Evolutionary conservation across 2,888 invertebrate species (phyloP).

Genomic region (Camponotus fellah): DNA sequence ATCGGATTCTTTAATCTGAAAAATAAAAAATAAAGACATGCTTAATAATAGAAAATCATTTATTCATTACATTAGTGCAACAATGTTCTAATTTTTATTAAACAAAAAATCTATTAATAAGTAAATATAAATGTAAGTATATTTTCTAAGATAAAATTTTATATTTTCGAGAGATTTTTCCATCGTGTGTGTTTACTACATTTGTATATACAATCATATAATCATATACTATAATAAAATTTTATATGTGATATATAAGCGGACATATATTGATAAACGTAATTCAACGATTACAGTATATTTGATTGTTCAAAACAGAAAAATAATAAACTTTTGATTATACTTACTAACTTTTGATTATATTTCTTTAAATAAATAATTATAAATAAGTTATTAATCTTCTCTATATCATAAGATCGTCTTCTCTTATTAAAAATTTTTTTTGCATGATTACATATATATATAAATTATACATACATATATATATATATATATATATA

Average conservation of each 20-base stretch:
- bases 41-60: not conserved
- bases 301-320: too few species aligned
- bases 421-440: too few species aligned
- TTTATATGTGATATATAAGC: not conserved
- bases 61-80: not conserved
- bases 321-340: too few species aligned
- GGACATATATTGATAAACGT: too few species aligned
- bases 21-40: not conserved
- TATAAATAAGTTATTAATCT: too few species aligned
- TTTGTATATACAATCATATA: not conserved
- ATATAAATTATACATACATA: too few species aligned
- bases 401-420: too few species aligned
- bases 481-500: too few species aligned
- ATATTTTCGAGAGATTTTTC: not conserved
- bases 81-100: not conserved
- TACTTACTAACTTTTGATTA: too few species aligned
- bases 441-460: too few species aligned
- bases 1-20: conserved; percentile 22
- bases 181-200: not conserved
- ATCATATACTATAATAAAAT: not conserved
- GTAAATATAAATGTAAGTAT: not conserved
- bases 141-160: not conserved
- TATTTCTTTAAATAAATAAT: too few species aligned
- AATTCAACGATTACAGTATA: too few species aligned
- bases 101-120: not conserved